phyloP scores from a whole-genome alignment of 2,797 vertebrate genomes.

The Sebastes alutus region DNA sequence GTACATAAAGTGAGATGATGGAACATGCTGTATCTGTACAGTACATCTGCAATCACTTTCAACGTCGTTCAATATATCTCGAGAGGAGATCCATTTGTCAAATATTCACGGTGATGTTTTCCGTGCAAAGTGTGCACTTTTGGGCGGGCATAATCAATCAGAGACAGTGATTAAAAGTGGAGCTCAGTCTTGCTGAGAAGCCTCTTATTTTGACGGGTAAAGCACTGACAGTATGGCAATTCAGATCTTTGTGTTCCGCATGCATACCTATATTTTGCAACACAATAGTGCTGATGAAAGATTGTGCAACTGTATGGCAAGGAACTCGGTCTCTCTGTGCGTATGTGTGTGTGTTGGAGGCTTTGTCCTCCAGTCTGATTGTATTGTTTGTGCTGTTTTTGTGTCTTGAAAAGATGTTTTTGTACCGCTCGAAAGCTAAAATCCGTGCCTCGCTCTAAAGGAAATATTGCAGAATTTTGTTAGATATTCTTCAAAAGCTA shows the following conservation, averaged over 20 bases:
- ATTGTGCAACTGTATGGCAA: conserved; percentile 54
- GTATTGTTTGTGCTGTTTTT: conserved; percentile 30
- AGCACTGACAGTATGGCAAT: conserved; percentile 64
- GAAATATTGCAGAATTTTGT: conserved; percentile 23
- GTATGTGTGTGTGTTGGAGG: background rate
- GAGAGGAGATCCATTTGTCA: conserved; percentile 74
- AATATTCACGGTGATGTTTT: conserved; percentile 73
- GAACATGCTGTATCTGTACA: conserved; percentile 13
- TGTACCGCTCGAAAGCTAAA: conserved; percentile 2
- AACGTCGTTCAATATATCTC: conserved; percentile 48
- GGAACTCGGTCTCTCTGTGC: background rate
- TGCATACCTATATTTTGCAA: conserved; percentile 65
- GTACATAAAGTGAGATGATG: conserved; percentile 17
- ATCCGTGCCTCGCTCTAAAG: conserved; percentile 5
- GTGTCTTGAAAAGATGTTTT: conserved; percentile 11
- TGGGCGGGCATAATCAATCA: conserved; percentile 72
- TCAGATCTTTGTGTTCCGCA: conserved; percentile 60
- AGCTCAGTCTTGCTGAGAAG: conserved; percentile 69
- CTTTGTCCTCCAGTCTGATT: conserved; percentile 38
- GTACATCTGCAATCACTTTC: conserved; percentile 45
- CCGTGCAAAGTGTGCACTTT: conserved; percentile 75
- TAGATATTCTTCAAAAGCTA: conserved; percentile 15
- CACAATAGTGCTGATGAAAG: conserved; percentile 77
- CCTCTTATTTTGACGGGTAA: conserved; percentile 65
- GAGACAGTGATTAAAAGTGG: conserved; percentile 72